A percentile compares a stretch with the other conserved stretches of the same genome.
phyloP scores from a whole-genome alignment of 2,888 invertebrate species.

The Allolobophora icterica region DNA sequence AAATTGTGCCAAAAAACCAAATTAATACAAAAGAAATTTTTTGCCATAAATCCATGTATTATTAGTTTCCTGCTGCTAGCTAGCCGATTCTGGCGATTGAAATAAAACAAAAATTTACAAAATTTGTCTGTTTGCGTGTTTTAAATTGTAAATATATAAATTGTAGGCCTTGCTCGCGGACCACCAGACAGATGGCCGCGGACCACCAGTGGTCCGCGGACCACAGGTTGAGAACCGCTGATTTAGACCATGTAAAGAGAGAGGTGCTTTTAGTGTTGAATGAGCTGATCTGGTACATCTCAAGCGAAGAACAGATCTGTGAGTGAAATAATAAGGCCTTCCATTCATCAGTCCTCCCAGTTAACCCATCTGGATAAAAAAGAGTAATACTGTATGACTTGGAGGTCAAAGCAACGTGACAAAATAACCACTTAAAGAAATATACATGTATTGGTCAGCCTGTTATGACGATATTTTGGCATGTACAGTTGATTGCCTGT shows the following conservation, averaged over 20 bases:
- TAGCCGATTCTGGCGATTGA: too few species aligned
- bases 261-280: not conserved
- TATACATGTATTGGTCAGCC: not conserved
- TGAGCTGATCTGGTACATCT: not conserved
- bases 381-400: not conserved
- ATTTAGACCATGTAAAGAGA: not conserved
- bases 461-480: not conserved
- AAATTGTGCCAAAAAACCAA: too few species aligned
- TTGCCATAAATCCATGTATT: too few species aligned
- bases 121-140: too few species aligned
- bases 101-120: too few species aligned
- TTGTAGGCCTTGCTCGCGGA: too few species aligned
- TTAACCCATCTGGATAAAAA: not conserved
- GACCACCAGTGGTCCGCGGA: too few species aligned
- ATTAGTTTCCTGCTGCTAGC: too few species aligned
- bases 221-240: too few species aligned
- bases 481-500: not conserved
- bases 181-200: too few species aligned
- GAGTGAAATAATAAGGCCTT: not conserved
- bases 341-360: not conserved
- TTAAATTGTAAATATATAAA: too few species aligned
- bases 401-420: not conserved
- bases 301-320: not conserved
- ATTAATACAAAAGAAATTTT: too few species aligned
- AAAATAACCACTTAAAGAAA: not conserved